Base-by-base conservation (phyloP, 1,140 invertebrate genomes). In the Apis laboriosa region DNA sequence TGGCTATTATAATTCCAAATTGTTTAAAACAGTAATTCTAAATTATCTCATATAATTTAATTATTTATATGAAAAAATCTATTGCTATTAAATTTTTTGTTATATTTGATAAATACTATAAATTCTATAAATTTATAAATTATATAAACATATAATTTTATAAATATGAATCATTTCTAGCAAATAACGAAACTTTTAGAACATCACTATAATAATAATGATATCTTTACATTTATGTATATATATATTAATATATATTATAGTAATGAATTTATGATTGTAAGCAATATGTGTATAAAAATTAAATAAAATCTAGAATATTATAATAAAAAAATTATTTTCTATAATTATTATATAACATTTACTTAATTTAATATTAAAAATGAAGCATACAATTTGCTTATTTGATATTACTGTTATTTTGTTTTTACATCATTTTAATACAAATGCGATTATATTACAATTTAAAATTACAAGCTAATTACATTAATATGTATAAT, bases 241-340 rank as follows among this genome's bases (percentile, higher is more conserved):
- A 19, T 68, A 68, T 71, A 75, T 78, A 61, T 78, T 64, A 76
- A 83, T 63, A 83, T 63, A 56, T 56, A 43, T 19, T 56, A n/a
- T 28, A 63, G 51, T 78, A 71, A 78, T 71, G 56, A 72, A 64
- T 19, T 77, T 58, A 51, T 19, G 49, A 64, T n/a, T 70, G 34
- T 78, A 55, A 43, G 67, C 49, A 55, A 66, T 43, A 70, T 55
- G n/a, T 81, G 79, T 61, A 61, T 56, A 43, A 66, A 24, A 56
- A 55, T 80, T 51, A 58, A 81, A 80, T 64, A 64, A 73, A 80
- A 80, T 51, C 11, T 17, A 70, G 1, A 17, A 53, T 70, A 53
- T 24, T 64, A 24, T 28, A 9, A 68, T 64, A 13, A 64, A 43
- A 13, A 53, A 76, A 73, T 43, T 28, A 73, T 64, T 43, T 76